These are phyloP conservation scores for Calosoma granatense DNA, from an alignment of 1,140 invertebrate species.

Conservation along the genomic window DNA sequence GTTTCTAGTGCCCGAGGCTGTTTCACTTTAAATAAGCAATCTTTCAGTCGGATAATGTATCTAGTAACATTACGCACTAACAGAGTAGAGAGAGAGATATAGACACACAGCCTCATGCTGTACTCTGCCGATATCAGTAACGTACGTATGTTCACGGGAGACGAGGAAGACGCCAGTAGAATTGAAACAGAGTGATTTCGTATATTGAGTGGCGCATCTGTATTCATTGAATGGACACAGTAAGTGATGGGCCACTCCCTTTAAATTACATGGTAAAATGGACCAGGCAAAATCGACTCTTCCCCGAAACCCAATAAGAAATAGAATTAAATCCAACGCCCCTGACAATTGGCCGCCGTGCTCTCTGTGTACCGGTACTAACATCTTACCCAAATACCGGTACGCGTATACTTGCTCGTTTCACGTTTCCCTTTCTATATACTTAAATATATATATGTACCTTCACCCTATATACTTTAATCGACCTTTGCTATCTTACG, in stretches of 20 bases:
- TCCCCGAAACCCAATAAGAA: conserved; percentile 3
- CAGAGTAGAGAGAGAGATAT: too few species aligned
- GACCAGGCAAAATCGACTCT: conserved; percentile 7
- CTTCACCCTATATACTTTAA: too few species aligned
- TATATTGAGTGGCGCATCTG: conserved; percentile 7
- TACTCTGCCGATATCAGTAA: neutral
- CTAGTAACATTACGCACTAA: too few species aligned
- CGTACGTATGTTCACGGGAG: neutral
- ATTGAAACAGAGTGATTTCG: conserved; percentile 7
- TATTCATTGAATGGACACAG: conserved; percentile 4
- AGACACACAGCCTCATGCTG: too few species aligned
- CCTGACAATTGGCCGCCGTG: neutral
- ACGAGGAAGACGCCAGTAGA: neutral
- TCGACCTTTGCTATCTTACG: too few species aligned
- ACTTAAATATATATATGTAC: too few species aligned
- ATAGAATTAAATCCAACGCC: conserved; percentile 2
- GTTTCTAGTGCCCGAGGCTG: neutral
- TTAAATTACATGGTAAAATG: conserved; percentile 9
- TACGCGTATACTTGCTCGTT: too few species aligned
- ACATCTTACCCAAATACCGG: too few species aligned
- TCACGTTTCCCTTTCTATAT: too few species aligned
- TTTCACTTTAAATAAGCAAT: neutral
- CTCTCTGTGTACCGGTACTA: neutral
- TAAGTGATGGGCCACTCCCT: conserved; percentile 6
- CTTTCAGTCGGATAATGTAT: neutral